These are phyloP conservation scores for Ginglymostoma cirratum DNA, from an alignment of 2,113 vertebrate species.

Conservation along the genomic window DNA sequence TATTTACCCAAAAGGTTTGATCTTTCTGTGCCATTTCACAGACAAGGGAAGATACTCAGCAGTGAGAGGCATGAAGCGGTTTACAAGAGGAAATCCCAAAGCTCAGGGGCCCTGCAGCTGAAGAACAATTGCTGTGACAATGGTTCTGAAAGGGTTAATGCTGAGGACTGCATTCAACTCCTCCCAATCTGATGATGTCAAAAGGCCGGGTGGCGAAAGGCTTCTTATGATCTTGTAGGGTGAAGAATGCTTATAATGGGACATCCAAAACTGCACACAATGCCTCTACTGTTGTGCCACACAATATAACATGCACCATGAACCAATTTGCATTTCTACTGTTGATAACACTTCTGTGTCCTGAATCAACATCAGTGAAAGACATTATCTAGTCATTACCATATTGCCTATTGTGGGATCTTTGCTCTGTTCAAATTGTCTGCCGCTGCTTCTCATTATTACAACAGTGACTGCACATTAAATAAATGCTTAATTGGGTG, in stretches of 20 bases:
- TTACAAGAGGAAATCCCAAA: too few species aligned
- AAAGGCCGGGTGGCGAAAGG: too few species aligned
- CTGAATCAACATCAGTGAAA: not conserved
- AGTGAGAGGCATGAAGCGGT: too few species aligned
- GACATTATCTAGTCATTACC: not conserved
- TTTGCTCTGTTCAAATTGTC: not conserved
- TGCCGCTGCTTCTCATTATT: not conserved
- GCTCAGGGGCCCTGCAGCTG: too few species aligned
- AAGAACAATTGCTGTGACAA: too few species aligned
- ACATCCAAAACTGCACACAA: not conserved
- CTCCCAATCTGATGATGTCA: too few species aligned
- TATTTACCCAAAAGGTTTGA: too few species aligned
- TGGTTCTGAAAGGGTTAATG: too few species aligned
- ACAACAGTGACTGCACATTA: not conserved
- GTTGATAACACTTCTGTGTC: not conserved
- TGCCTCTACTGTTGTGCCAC: not conserved
- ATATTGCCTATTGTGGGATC: not conserved
- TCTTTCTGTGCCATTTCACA: too few species aligned
- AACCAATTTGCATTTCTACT: not conserved
- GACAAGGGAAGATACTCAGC: too few species aligned
- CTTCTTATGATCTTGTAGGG: too few species aligned
- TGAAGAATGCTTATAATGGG: not conserved
- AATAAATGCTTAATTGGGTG: not conserved
- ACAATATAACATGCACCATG: not conserved
- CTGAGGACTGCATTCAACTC: too few species aligned